Conservation (phyloP, 2,888 invertebrate genomes). For the Amblyjoppa proteus region DNA sequence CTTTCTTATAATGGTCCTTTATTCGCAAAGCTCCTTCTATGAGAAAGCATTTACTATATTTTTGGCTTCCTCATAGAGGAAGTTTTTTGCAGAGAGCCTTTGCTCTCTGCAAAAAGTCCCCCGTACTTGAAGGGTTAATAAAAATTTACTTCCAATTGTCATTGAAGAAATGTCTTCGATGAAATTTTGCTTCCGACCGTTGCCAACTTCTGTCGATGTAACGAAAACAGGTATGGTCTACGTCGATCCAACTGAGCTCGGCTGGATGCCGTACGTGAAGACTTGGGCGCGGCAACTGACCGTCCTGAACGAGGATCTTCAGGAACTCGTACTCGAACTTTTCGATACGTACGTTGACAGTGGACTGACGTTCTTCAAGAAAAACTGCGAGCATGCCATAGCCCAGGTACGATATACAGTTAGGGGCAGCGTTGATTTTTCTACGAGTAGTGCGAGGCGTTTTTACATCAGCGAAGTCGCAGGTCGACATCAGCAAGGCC, state of each 20-base stretch:
- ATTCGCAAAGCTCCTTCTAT: no score
- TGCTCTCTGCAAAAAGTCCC: not conserved
- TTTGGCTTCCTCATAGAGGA: no score
- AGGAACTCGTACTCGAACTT: slow-evolving; percentile 88
- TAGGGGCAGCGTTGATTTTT: no score
- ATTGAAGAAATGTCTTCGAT: not conserved
- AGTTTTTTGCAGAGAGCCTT: not conserved
- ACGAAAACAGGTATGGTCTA: slow-evolving; percentile 93
- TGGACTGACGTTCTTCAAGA: slow-evolving; percentile 89
- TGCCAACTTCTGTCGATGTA: not conserved
- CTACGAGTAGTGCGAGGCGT: no score
- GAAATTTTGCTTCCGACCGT: not conserved
- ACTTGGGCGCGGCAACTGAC: slow-evolving; percentile 90
- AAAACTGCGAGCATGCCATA: slow-evolving; percentile 90
- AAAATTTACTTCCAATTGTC: not conserved
- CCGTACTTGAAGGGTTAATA: no score
- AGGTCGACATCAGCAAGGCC: slow-evolving; percentile 94
- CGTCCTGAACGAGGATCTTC: slow-evolving; percentile 87
- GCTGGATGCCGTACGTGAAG: slow-evolving; percentile 92
- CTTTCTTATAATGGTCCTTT: no score
- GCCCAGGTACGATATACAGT: slow-evolving; percentile 87
- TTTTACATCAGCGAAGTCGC: slow-evolving; percentile 53
- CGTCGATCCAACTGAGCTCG: slow-evolving; percentile 93
- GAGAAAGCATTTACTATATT: no score
- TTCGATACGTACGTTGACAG: slow-evolving; percentile 89